Base-by-base conservation (phyloP, 2,888 invertebrate genomes). In the Chelonus formosanus region DNA sequence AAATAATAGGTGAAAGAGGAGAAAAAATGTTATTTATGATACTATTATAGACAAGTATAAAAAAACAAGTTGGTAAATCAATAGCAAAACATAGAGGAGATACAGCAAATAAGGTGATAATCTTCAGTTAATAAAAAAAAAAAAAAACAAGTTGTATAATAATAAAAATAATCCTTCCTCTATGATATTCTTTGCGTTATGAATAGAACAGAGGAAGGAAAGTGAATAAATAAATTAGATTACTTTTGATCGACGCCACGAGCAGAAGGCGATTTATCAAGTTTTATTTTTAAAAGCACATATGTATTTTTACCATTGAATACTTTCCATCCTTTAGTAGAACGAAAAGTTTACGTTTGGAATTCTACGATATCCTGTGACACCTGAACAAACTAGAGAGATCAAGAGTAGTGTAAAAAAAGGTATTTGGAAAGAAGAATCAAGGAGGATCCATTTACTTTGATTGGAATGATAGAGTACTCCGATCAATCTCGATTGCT, bases 101-200 rank as follows among this genome's bases (percentile, higher is more conserved):
- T 52, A 40, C 47, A 50, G 56, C 47, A 52, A 5, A 63, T 45
- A 36, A 34, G 59, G 20, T 36, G 52, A 47, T 65, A 56, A 59
- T 34, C 40, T 47, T 64, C 53, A 64, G 64, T 6, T 40, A 40
- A 40, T 3, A 4, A 40, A 40, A 40, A 40, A 40, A 5, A 40
- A 40, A 40, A 40, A 40, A 5, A n/a, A n/a, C n/a, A n/a, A 20
- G 20, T 20, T 20, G 20, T 20, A 20, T 20, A 57, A 64, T 53
- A 44, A 57, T 56, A 53, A 57, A 36, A 67, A 45, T 60, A 63
- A 67, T 63, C 63, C 48, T 53, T 67, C 48, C 63, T 62, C 65
- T 67, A 58, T 67, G 50, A 53, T 35, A 64, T 55, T 58, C 68
- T 65, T 64, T 59, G 67, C 64, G 62, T 67, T 65, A 63, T 56